These are phyloP conservation scores for Hycleus cichorii DNA, from an alignment of 1,140 invertebrate genomes.

Conservation along the genomic window DNA sequence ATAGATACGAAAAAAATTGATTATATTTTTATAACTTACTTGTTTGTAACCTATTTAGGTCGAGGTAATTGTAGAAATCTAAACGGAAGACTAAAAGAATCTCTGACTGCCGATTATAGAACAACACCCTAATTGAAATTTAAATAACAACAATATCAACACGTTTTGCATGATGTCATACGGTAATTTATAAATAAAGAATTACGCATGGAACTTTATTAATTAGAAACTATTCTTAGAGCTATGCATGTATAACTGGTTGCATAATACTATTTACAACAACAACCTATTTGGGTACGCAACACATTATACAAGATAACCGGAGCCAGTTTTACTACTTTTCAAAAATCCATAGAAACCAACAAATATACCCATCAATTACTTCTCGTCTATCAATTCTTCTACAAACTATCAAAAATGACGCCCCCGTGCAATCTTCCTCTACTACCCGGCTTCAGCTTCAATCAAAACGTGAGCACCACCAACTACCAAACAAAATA, in stretches of 20 bases:
- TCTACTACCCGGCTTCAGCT: slow-evolving; percentile 46
- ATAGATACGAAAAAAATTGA: not conserved
- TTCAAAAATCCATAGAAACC: not conserved
- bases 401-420: not conserved
- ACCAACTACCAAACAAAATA: slow-evolving; percentile 13
- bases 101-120: not conserved
- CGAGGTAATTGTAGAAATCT: not conserved
- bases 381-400: not conserved
- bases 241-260: not conserved
- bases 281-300: too few species aligned
- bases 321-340: too few species aligned
- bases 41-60: not conserved
- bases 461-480: slow-evolving; percentile 43
- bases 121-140: not conserved
- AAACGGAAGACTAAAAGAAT: not conserved
- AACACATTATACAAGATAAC: too few species aligned
- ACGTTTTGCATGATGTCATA: too few species aligned
- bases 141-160: not conserved
- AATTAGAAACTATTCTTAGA: too few species aligned
- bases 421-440: slow-evolving; percentile 36
- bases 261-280: not conserved
- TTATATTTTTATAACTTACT: not conserved
- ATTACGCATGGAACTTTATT: too few species aligned
- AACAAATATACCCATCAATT: not conserved
- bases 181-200: too few species aligned